Percentiles rank a stretch among this genome's conserved stretches.
phyloP scores from a whole-genome alignment of 2,888 invertebrate genomes.

The Copidosoma aretas region DNA sequence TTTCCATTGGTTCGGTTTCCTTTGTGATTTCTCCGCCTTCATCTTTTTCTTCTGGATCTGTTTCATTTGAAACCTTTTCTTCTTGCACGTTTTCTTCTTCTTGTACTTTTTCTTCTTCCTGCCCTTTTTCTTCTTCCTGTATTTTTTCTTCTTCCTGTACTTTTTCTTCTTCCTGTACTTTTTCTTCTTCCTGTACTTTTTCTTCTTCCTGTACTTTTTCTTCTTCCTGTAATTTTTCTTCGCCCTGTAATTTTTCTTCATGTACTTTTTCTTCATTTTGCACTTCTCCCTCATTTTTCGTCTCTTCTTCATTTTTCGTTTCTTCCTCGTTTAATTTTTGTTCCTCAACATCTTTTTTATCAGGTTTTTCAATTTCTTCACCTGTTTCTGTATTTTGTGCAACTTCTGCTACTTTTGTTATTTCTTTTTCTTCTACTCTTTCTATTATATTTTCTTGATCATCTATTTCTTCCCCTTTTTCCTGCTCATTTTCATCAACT shows the following conservation, averaged over 20 bases:
- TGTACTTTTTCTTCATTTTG: background rate
- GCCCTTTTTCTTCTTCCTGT: too few relatives aligned
- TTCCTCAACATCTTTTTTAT: background rate
- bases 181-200: background rate
- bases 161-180: background rate
- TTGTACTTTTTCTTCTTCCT: too few relatives aligned
- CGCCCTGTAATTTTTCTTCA: background rate
- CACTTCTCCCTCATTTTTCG: background rate
- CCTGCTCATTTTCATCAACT: background rate
- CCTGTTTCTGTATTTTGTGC: background rate
- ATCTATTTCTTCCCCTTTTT: background rate
- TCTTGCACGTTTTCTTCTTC: too few relatives aligned
- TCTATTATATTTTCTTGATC: background rate
- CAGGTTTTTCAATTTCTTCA: background rate
- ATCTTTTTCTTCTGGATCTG: too few relatives aligned
- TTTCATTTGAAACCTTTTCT: too few relatives aligned
- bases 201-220: background rate
- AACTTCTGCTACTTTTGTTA: constrained; percentile 3
- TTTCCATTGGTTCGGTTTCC: too few relatives aligned
- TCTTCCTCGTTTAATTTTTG: background rate
- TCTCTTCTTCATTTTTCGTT: background rate
- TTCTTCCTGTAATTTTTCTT: background rate
- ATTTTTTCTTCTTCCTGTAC: too few relatives aligned
- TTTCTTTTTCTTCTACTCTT: constrained; percentile 3
- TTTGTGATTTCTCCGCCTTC: too few relatives aligned